Base-by-base conservation (phyloP, 2,113 vertebrate genomes). In the Syngnathus scovelli region DNA sequence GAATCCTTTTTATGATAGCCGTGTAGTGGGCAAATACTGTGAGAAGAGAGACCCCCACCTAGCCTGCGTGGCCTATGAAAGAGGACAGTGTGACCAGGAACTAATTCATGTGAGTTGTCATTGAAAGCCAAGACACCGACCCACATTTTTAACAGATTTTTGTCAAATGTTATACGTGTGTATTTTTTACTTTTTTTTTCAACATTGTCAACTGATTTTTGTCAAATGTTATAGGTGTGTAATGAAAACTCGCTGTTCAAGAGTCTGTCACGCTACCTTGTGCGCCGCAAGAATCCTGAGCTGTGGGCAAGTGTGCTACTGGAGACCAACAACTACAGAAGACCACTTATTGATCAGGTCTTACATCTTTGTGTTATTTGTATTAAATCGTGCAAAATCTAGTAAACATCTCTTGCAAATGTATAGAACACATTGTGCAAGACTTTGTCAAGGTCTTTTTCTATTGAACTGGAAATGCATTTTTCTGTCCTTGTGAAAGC, bases 241-340 rank as follows among this genome's bases (percentile, higher is more conserved):
- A 99, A 99, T 79, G 97, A 99, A 87, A 99, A 99, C 84, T 99
- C 97, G 3, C 93, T 99, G 49, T 99, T 99, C 86, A 99, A 99
- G 92, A 99, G 97, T 77, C 91, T 98, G 61, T 98, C 96, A 8
- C 95, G 96, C 49, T 99, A 99, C 88, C 86, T 99, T 68, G 97
- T 99, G 36, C 95, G 95, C 2, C 94, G 97, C 62, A 98, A 99
- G 81, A 94, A 98, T 79, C 94, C 96, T 18, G 97, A 99, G 60
- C 86, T 98, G 72, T 99, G 97, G 97, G 96, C 94, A 68, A 98
- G 94, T 4, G 97, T 99, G 5, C 90, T 99, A 5, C 88, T 98
- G 83, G 96, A 99, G 84, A 98, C 92, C 87, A 99, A 99, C 90
- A 94, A 95, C 48, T 99, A 93, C 79, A 93, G 96, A 58, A 94